Conservation (phyloP, 2,888 invertebrate genomes). For the Perithous albicinctus region DNA sequence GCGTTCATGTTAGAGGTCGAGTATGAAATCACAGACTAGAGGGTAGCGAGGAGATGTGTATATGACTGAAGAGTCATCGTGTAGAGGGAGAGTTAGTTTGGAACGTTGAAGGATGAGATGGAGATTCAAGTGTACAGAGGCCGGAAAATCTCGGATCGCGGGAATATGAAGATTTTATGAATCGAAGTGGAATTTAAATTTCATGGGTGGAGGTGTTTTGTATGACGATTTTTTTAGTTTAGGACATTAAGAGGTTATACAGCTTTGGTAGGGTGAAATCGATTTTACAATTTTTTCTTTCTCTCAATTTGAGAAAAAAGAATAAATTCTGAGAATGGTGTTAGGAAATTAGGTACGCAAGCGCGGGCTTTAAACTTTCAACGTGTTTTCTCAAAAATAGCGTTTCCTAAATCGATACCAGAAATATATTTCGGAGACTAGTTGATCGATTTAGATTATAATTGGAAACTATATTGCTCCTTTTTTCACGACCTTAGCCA, state of each 20-base stretch:
- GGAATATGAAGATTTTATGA: not conserved
- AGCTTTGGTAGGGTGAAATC: too few relatives aligned
- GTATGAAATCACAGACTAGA: not conserved
- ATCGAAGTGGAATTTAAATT: not conserved
- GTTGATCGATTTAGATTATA: too few relatives aligned
- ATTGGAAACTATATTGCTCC: not conserved
- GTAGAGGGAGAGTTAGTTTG: slow-evolving; percentile 13
- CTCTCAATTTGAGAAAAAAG: too few relatives aligned
- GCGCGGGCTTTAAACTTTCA: too few relatives aligned
- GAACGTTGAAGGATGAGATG: slow-evolving; percentile 10
- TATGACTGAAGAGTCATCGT: slow-evolving; percentile 3
- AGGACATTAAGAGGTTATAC: too few relatives aligned
- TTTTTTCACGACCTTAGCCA: slow-evolving; percentile 50
- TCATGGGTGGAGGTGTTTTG: not conserved
- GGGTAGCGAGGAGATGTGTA: not conserved
- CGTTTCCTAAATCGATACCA: too few relatives aligned
- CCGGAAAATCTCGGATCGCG: not conserved
- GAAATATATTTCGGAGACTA: too few relatives aligned
- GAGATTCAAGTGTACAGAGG: not conserved
- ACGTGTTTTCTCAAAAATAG: too few relatives aligned
- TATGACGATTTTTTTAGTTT: too few relatives aligned
- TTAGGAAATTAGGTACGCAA: too few relatives aligned
- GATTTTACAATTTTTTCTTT: too few relatives aligned
- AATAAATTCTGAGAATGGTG: too few relatives aligned
- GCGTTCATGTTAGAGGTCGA: not conserved